A percentile compares a stretch with the other conserved stretches of the same genome.
phyloP scores from a whole-genome alignment of 2,797 vertebrate genomes.

The Lepilemur septentrionalis region DNA sequence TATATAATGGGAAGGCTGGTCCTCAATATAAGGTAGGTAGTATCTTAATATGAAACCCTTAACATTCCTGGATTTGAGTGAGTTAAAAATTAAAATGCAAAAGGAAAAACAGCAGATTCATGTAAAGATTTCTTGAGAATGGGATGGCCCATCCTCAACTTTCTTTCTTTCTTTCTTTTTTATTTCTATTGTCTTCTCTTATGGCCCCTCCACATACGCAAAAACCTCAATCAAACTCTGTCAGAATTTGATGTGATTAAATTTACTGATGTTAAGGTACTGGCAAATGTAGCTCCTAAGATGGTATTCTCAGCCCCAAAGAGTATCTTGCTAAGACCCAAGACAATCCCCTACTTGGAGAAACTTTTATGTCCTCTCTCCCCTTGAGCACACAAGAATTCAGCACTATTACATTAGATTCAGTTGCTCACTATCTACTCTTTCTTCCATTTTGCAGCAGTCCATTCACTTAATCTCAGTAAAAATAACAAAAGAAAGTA shows the following conservation, averaged over 20 bases:
- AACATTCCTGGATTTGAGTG: neutral
- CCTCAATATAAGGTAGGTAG: neutral
- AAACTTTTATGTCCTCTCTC: neutral
- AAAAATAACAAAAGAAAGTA: neutral
- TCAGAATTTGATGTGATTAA: conserved; percentile 11
- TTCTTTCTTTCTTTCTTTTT: neutral
- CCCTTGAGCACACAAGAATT: neutral
- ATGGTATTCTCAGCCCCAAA: neutral
- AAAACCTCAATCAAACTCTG: neutral
- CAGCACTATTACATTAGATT: neutral
- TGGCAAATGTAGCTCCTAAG: neutral
- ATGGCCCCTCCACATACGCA: neutral
- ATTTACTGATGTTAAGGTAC: neutral
- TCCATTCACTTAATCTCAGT: neutral
- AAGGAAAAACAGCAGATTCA: neutral
- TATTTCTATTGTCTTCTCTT: neutral
- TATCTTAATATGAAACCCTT: neutral
- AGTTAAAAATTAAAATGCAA: neutral
- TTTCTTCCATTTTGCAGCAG: neutral
- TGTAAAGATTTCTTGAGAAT: neutral
- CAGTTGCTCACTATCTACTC: neutral
- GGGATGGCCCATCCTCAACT: neutral
- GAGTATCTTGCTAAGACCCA: neutral
- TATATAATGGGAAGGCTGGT: neutral
- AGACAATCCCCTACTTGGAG: neutral